Percentiles rank a stretch among this genome's conserved stretches.
phyloP scores from a whole-genome alignment of 1,140 invertebrate genomes.

The Geopemphigus sp. region DNA sequence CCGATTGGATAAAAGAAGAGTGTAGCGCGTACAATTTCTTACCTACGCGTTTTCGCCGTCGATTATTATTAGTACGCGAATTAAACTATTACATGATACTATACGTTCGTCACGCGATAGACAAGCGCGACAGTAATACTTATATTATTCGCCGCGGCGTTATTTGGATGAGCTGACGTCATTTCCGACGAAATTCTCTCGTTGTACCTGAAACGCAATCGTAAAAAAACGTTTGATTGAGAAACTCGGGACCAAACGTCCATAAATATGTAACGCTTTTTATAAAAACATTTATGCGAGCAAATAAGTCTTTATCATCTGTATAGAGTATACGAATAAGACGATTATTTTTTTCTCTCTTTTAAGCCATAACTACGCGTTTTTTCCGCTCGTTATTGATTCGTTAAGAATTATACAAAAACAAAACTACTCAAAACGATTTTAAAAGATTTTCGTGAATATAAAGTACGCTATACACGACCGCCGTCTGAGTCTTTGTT shows the following conservation, averaged over 20 bases:
- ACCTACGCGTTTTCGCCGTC: too few relatives aligned
- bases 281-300: background rate
- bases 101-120: too few relatives aligned
- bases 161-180: background rate
- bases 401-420: background rate
- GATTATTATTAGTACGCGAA: too few relatives aligned
- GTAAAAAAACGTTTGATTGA: background rate
- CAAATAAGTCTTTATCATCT: background rate
- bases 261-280: background rate
- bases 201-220: background rate
- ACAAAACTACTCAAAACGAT: background rate
- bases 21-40: too few relatives aligned
- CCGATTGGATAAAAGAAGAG: too few relatives aligned
- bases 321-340: background rate
- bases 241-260: background rate
- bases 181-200: background rate
- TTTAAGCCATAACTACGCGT: background rate
- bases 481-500: constrained; percentile 6
- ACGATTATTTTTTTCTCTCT: background rate
- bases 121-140: background rate
- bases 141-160: background rate
- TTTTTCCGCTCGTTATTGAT: background rate
- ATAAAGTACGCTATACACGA: background rate
- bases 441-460: background rate
- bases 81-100: too few relatives aligned